Base-by-base conservation (phyloP, 2,888 invertebrate species). In the Sturmia bella region DNA sequence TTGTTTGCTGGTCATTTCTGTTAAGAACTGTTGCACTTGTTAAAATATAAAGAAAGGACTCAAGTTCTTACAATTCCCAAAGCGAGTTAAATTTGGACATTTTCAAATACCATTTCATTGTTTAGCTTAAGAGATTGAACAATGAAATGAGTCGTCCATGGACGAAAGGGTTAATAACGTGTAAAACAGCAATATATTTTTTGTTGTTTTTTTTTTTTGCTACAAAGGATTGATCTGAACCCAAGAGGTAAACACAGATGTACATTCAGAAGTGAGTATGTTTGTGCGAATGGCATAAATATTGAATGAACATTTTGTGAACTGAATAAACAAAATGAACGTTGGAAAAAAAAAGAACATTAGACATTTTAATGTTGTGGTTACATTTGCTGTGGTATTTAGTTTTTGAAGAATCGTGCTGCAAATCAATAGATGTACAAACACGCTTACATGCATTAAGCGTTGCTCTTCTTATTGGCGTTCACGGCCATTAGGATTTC, bases 321-420 rank as follows among this genome's bases (percentile, higher is more conserved):
- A 56, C 37, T 50, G 69, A 61, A 54, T 24, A 41, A 41, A 19
- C n/a, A 59, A 21, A 17, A 6, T 5, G 45, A 15, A 59, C 15
- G 37, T 15, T n/a, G 41, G 41, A 39, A 43, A 59, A 27, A 48
- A 37, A 37, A 73, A 66, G 56, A 50, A 52, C 56, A 69, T 61
- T 80, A 13, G 68, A 56, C 69, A 64, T 43, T 57, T 70, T 80
- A 57, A 39, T 75, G 80, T 43, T 70, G 82, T 74, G 77, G 64
- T 82, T 70, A 17, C 56, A 72, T 61, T 68, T 68, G 24, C 37
- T 70, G 64, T 54, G 56, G 48, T 69, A 43, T 84, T 85, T 80
- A 81, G 79, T 82, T 81, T 84, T 84, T 63, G 63, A 77, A 76
- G 73, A 50, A 77, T 74, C 74, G 56, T 43, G 64, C 57, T 59